Conservation (phyloP, 2,888 invertebrate species). For the Orthosia incerta region DNA sequence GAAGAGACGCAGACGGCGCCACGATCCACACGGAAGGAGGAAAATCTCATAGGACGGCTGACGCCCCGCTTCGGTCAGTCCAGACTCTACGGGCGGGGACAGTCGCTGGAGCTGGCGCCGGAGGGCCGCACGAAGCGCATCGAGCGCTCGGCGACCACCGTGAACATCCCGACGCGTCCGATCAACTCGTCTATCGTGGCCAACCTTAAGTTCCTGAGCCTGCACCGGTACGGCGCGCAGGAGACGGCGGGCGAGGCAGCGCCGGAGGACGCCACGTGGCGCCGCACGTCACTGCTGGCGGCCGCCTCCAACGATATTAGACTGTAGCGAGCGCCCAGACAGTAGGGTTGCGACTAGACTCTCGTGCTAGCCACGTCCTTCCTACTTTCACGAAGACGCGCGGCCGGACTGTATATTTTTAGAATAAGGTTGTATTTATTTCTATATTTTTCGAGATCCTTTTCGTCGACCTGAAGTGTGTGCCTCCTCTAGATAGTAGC, state of each 20-base stretch:
- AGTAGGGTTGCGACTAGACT: constrained; percentile 27
- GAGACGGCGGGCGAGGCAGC: constrained; percentile 60
- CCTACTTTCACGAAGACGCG: constrained; percentile 22
- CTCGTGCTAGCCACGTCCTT: constrained; percentile 7
- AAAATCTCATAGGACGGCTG: constrained; percentile 85
- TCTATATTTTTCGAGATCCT: constrained; percentile 83
- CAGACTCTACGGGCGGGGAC: constrained; percentile 84
- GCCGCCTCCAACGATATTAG: constrained; percentile 82
- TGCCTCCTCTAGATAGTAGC: constrained; percentile 84
- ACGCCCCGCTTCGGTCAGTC: constrained; percentile 88
- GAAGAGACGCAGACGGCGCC: constrained; percentile 73
- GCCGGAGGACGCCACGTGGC: constrained; percentile 62
- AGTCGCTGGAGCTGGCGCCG: constrained; percentile 83
- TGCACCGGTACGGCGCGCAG: constrained; percentile 86
- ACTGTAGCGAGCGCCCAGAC: constrained; percentile 70
- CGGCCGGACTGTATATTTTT: constrained; percentile 58
- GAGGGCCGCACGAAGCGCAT: constrained; percentile 78
- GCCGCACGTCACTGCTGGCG: constrained; percentile 75
- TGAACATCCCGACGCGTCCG: constrained; percentile 81
- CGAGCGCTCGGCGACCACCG: constrained; percentile 86
- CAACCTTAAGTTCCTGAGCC: constrained; percentile 85
- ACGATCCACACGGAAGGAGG: constrained; percentile 78
- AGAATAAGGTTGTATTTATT: constrained; percentile 80
- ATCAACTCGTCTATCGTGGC: constrained; percentile 86
- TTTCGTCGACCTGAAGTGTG: constrained; percentile 86